Conservation (phyloP, 2,113 vertebrate species). For the Notechis scutatus region DNA sequence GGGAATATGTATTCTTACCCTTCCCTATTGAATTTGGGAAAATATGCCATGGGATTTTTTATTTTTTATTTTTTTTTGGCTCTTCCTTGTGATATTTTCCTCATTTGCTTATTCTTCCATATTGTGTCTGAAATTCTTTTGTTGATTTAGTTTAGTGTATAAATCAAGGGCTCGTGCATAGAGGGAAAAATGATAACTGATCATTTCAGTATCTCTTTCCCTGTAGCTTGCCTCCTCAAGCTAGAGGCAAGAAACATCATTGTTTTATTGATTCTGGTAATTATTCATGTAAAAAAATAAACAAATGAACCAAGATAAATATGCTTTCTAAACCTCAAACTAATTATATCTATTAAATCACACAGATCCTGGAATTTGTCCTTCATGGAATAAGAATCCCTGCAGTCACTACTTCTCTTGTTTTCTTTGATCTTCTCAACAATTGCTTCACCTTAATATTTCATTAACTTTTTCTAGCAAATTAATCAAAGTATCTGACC, state of each 20-base stretch:
- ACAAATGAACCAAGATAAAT: constrained; percentile 59
- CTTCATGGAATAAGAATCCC: constrained; percentile 47
- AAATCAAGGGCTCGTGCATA: constrained; percentile 14
- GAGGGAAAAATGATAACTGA: constrained; percentile 12
- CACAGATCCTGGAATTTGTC: constrained; percentile 39
- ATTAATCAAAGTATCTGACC: constrained; percentile 28
- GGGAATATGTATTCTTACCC: background rate
- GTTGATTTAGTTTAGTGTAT: constrained; percentile 9
- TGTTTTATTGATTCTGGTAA: constrained; percentile 63
- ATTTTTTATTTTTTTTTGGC: background rate
- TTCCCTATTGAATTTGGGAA: no score
- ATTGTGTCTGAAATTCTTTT: background rate
- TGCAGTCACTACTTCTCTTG: constrained; percentile 20
- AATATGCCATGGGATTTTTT: background rate
- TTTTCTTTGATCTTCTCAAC: constrained; percentile 34
- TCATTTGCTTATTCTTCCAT: background rate
- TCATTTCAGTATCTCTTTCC: constrained; percentile 15
- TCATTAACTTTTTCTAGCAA: constrained; percentile 35
- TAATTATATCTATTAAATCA: constrained; percentile 76
- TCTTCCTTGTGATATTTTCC: background rate
- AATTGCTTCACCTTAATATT: constrained; percentile 29
- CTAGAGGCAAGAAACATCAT: constrained; percentile 54
- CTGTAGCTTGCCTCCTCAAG: constrained; percentile 4
- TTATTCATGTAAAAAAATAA: accelerated
- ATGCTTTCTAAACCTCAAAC: constrained; percentile 66